A percentile compares a stretch with the other conserved stretches of the same genome.
Evolutionary conservation across 2,888 invertebrate species (phyloP).

Genomic region (Odontothrips loti): DNA sequence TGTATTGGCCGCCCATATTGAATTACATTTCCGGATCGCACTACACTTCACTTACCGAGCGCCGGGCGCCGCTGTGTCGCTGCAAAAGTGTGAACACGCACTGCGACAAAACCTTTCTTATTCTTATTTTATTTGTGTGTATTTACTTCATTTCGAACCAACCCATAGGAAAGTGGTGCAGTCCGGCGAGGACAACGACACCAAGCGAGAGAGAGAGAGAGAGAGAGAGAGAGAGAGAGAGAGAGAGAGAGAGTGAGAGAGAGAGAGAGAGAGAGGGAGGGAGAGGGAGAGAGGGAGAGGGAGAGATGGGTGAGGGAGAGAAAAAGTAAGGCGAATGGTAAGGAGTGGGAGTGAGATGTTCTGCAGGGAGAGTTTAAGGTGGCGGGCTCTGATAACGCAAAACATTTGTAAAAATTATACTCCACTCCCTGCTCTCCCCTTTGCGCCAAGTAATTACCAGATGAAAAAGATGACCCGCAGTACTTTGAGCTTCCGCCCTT

Average conservation of each 20-base stretch:
- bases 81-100: no score
- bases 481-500: neutral
- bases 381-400: constrained; percentile 3
- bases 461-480: constrained; percentile 21
- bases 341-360: neutral
- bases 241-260: neutral
- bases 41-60: constrained; percentile 2
- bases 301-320: neutral
- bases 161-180: no score
- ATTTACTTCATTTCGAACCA: no score
- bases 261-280: neutral
- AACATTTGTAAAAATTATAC: constrained; percentile 25
- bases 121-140: no score
- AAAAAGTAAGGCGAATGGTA: neutral
- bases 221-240: neutral
- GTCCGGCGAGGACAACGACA: no score
- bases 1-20: constrained; percentile 2
- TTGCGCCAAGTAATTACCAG: constrained; percentile 11
- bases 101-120: no score
- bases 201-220: no score
- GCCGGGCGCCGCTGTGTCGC: neutral
- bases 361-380: neutral
- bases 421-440: neutral
- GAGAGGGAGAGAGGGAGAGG: neutral
- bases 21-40: neutral